Base-by-base conservation (phyloP, 1,140 invertebrate genomes). In the Drosophila paulistorum region DNA sequence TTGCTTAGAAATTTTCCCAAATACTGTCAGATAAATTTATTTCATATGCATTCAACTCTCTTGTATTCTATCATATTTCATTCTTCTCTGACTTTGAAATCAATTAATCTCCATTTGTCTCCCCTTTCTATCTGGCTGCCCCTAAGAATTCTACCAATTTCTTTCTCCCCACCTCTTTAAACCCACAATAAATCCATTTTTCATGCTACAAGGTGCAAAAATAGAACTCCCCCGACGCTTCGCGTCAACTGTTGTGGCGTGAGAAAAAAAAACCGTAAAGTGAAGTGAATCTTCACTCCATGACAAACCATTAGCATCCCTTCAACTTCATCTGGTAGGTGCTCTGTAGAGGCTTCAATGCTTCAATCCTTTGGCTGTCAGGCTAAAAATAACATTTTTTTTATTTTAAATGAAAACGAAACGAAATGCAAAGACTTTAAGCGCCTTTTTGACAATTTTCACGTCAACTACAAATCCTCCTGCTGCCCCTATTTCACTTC, bases 361-460 rank as follows among this genome's bases (percentile, higher is more conserved):
- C 64, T 20, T 76, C 82, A 86, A 86, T 86, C 82, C 82, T 86
- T 84, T 66, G 42, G 54, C 79, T 81, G 82, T 81, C 82, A 81
- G 82, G 71, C 82, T 76, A 86, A 86, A 86, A 86, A 86, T 86
- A 86, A 86, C 76, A 86, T 86, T 86, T 86, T 81, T 74, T 69
- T 86, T 85, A 85, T 86, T 81, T 81, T 79, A 51, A 51, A 23
- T 48, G 48, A 68, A 58, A 78, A 58, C 7, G 48, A 51, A 62
- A 11, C 30, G 20, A 65, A 65, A 39, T 39, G 66, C 63, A 73
- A 79, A 86, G 69, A 82, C 79, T 87, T 86, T 82, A 87, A 86
- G 83, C 83, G 83, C 79, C 83, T 86, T 87, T 76, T 86, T 82
- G 83, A 86, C 79, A 86, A 87, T 86, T 87, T 87, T 86, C 82